These are phyloP conservation scores for Pygocentrus nattereri DNA, from an alignment of 2,797 vertebrate species.

Conservation along the genomic window DNA sequence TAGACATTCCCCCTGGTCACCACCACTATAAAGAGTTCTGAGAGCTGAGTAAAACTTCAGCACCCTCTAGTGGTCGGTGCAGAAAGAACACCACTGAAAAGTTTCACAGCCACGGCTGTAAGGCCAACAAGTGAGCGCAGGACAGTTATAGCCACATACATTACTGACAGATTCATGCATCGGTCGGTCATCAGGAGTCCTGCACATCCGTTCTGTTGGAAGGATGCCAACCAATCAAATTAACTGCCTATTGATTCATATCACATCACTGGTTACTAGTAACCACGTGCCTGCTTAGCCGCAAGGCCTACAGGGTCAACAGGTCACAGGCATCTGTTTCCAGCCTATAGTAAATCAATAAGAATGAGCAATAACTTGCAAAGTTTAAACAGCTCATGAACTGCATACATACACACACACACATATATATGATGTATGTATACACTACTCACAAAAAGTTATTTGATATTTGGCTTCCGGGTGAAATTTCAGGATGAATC, in stretches of 20 bases:
- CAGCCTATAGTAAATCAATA: neutral
- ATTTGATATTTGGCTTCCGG: too few relatives aligned
- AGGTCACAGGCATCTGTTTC: neutral
- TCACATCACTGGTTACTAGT: neutral
- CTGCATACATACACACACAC: too few relatives aligned
- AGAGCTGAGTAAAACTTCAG: neutral
- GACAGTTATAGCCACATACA: neutral
- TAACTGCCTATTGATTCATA: neutral
- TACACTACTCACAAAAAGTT: too few relatives aligned
- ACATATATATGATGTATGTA: too few relatives aligned
- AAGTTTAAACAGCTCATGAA: neutral
- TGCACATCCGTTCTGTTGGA: neutral
- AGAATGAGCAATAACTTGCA: neutral
- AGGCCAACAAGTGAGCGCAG: too few relatives aligned
- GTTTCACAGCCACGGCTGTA: neutral
- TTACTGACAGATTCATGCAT: too few relatives aligned
- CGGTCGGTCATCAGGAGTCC: neutral
- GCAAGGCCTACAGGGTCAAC: neutral
- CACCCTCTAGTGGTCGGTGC: neutral
- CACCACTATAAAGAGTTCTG: too few relatives aligned
- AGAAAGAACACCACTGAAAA: neutral
- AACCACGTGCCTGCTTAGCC: neutral
- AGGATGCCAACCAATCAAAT: neutral
- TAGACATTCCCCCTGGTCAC: too few relatives aligned
- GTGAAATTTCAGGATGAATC: too few relatives aligned